These are phyloP conservation scores for Epinotia bilunana DNA, from an alignment of 2,888 invertebrate genomes.

Conservation along the genomic window DNA sequence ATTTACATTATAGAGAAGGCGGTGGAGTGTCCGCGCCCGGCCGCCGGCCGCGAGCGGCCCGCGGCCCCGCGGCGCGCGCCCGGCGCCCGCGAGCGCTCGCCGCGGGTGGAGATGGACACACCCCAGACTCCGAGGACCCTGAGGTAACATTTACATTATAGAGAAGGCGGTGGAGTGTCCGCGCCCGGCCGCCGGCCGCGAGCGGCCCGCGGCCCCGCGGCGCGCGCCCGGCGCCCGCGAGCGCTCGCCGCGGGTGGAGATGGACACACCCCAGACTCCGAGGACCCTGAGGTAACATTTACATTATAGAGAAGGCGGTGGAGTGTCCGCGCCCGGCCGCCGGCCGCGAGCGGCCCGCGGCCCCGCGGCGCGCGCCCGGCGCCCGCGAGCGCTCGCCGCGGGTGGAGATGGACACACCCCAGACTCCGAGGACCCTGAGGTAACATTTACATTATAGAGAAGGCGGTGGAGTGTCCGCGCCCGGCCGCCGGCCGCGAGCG, in stretches of 20 bases:
- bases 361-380: too few relatives aligned
- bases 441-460: constrained; percentile 51
- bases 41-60: too few relatives aligned
- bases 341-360: too few relatives aligned
- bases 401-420: constrained; percentile 55
- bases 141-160: constrained; percentile 48
- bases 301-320: constrained; percentile 54
- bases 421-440: constrained; percentile 61
- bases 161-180: constrained; percentile 64
- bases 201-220: too few relatives aligned
- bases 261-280: constrained; percentile 54
- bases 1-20: constrained; percentile 53
- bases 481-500: too few relatives aligned
- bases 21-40: constrained; percentile 61
- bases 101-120: constrained; percentile 62
- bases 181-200: too few relatives aligned
- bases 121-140: constrained; percentile 59
- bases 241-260: constrained; percentile 71
- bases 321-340: constrained; percentile 65
- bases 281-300: constrained; percentile 54
- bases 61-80: too few relatives aligned
- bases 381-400: constrained; percentile 75
- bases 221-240: too few relatives aligned
- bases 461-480: constrained; percentile 61
- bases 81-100: too few relatives aligned